These are phyloP conservation scores for Tetramorium bicarinatum DNA, from an alignment of 2,888 invertebrate species.

Conservation along the genomic window DNA sequence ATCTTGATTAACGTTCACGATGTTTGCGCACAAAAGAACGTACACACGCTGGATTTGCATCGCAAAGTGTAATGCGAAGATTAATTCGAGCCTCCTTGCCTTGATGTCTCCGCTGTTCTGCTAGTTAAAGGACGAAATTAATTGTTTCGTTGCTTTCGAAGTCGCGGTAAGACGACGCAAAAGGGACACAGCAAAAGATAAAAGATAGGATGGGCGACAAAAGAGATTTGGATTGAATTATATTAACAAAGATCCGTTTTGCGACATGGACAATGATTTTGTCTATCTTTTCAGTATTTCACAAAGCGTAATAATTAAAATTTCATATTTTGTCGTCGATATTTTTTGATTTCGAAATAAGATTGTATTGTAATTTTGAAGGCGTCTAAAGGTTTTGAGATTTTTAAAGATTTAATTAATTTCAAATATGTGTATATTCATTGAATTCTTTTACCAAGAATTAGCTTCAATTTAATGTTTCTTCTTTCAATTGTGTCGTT, in stretches of 20 bases:
- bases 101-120: slow-evolving; percentile 28
- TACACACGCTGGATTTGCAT: slow-evolving; percentile 28
- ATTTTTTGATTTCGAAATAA: background rate
- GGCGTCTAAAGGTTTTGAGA: background rate
- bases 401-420: background rate
- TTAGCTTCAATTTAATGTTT: background rate
- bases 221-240: slow-evolving; percentile 45
- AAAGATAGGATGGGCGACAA: slow-evolving; percentile 2
- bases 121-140: slow-evolving; percentile 48
- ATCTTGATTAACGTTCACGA: slow-evolving; percentile 32
- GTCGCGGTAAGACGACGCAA: slow-evolving; percentile 24
- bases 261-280: slow-evolving; percentile 3
- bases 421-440: background rate
- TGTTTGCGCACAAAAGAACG: slow-evolving; percentile 35
- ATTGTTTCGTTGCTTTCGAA: slow-evolving; percentile 42
- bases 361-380: background rate
- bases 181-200: slow-evolving; percentile 9
- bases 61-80: slow-evolving; percentile 49
- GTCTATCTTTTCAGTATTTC: background rate
- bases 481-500: background rate
- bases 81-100: slow-evolving; percentile 45
- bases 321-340: background rate
- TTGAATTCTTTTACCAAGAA: background rate
- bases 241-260: slow-evolving; percentile 25
- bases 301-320: background rate